These are phyloP conservation scores for Steinernema feltiae DNA, from an alignment of 1,140 invertebrate species.

Conservation along the genomic window DNA sequence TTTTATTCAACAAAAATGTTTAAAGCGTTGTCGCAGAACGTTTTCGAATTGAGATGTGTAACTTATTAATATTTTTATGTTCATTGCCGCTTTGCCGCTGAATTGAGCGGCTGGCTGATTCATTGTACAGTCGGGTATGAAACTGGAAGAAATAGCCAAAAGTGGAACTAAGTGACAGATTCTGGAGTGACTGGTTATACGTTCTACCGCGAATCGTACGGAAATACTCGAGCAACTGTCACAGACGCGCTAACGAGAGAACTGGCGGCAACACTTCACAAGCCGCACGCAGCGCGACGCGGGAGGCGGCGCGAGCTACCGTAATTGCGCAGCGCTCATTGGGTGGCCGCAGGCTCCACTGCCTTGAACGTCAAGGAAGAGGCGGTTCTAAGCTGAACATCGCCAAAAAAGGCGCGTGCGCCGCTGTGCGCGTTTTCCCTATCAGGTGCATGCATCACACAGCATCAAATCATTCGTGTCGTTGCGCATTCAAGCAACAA, in stretches of 20 bases:
- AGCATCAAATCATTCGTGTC: slow-evolving; percentile 15
- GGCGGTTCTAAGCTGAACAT: slow-evolving; percentile 15
- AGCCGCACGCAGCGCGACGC: background rate
- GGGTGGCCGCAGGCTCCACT: background rate
- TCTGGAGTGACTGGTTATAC: background rate
- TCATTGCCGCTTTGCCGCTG: too few relatives aligned
- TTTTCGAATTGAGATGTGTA: too few relatives aligned
- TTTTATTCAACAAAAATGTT: too few relatives aligned
- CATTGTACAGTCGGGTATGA: too few relatives aligned
- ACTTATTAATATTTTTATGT: too few relatives aligned
- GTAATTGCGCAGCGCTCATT: background rate
- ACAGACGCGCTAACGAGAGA: slow-evolving; percentile 1
- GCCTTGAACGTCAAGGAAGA: background rate
- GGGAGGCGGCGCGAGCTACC: background rate
- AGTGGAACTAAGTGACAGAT: too few relatives aligned
- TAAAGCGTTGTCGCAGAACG: too few relatives aligned
- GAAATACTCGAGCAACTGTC: slow-evolving; percentile 4
- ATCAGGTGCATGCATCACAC: slow-evolving; percentile 15
- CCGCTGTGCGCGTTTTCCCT: slow-evolving; percentile 6
- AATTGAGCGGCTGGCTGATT: too few relatives aligned
- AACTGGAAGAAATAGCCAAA: too few relatives aligned
- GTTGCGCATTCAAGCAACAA: slow-evolving; percentile 15
- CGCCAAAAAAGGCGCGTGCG: slow-evolving; percentile 10
- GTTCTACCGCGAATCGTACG: background rate
- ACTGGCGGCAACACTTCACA: slow-evolving; percentile 6